Conservation (phyloP, 2,113 vertebrate genomes). For the Phaethon lepturus region DNA sequence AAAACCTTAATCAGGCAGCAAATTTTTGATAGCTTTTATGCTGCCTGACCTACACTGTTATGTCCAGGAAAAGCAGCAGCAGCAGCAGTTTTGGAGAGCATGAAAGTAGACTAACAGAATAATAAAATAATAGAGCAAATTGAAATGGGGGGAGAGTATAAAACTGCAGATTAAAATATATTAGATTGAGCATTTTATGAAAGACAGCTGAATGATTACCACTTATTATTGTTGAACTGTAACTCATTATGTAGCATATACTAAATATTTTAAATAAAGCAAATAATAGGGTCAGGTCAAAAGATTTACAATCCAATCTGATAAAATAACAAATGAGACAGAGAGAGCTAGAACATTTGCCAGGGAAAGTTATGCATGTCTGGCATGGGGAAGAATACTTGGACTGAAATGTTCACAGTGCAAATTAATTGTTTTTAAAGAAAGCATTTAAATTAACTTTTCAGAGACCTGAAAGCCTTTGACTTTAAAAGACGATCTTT, state of each 20-base stretch:
- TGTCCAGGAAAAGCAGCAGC: not conserved
- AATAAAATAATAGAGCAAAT: not conserved
- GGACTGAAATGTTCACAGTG: not conserved
- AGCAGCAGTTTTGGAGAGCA: not conserved
- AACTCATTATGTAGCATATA: not conserved
- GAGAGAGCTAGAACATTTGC: not conserved
- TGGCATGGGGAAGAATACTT: not conserved
- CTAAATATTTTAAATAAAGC: not conserved
- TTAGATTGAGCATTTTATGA: not conserved
- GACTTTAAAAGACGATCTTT: not conserved
- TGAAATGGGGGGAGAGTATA: not conserved
- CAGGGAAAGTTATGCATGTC: not conserved
- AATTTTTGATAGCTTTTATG: not conserved
- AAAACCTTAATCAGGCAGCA: not conserved
- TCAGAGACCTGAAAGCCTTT: not conserved
- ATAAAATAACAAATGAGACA: not conserved
- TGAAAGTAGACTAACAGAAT: not conserved
- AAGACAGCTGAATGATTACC: not conserved
- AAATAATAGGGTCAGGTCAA: not conserved
- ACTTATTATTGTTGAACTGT: not conserved
- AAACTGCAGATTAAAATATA: not conserved
- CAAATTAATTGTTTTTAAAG: not conserved
- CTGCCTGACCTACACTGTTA: not conserved
- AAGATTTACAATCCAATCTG: not conserved
- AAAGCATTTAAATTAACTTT: not conserved